Evolutionary conservation across 2,797 vertebrate genomes (phyloP).

Genomic region (Ptychobarbus kaznakovi): DNA sequence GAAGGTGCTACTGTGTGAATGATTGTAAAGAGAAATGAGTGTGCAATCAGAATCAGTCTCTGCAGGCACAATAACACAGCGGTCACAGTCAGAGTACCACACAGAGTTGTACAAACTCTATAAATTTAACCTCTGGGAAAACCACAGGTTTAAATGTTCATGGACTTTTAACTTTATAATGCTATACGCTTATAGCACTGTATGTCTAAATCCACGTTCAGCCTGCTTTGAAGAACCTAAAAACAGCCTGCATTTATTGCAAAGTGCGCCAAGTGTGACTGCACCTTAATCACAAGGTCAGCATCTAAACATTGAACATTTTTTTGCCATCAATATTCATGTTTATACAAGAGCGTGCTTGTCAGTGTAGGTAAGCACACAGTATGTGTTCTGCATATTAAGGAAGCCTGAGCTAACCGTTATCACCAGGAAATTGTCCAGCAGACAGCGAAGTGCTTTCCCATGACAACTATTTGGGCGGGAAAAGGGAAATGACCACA

Average conservation of each 20-base stretch:
- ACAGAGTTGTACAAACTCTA: neutral
- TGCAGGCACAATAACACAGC: slow-evolving; percentile 4
- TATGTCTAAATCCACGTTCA: neutral
- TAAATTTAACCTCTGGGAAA: slow-evolving; percentile 17
- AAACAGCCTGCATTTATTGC: neutral
- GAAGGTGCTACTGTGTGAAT: slow-evolving; percentile 53
- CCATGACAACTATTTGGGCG: neutral
- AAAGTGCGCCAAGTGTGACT: neutral
- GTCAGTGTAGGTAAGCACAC: slow-evolving; percentile 20
- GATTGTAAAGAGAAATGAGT: slow-evolving; percentile 8
- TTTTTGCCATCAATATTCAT: neutral
- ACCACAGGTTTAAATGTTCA: neutral
- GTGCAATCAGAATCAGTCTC: neutral
- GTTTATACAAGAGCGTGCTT: slow-evolving; percentile 9
- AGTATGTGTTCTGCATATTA: slow-evolving; percentile 37
- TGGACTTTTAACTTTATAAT: neutral
- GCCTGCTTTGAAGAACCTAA: neutral
- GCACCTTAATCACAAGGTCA: neutral
- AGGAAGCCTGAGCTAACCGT: neutral
- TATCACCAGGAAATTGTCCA: slow-evolving; percentile 7
- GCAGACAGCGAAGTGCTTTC: slow-evolving; percentile 1
- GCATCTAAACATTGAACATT: neutral
- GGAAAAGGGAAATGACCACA: slow-evolving; percentile 9
- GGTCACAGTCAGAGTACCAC: neutral
- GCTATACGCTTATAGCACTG: neutral